Evolutionary conservation across 2,888 invertebrate species (phyloP).

Genomic region (Clusia tigrina): DNA sequence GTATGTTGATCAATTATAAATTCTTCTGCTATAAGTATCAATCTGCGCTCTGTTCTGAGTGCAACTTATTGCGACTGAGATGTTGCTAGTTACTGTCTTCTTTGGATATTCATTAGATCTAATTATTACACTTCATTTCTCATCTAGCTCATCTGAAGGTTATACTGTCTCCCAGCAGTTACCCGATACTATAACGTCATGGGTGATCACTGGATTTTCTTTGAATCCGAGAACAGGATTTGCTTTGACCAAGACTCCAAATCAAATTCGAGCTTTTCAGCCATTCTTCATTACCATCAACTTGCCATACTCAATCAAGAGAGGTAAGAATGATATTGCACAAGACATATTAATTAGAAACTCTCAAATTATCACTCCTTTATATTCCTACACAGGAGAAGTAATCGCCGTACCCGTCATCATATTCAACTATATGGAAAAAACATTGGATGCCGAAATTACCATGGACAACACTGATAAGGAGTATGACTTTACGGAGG

Average conservation of each 20-base stretch:
- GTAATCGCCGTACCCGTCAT: conserved; percentile 86
- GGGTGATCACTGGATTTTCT: conserved; percentile 85
- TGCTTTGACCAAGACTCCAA: conserved; percentile 75
- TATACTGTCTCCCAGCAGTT: conserved; percentile 67
- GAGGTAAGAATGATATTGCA: conserved; percentile 72
- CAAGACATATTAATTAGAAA: no score
- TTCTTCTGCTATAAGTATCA: no score
- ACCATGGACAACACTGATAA: conserved; percentile 83
- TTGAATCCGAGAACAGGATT: conserved; percentile 78
- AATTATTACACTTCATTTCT: no score
- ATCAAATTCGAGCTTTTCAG: conserved; percentile 78
- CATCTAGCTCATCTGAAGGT: no score
- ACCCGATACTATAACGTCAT: conserved; percentile 85
- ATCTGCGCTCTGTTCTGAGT: no score
- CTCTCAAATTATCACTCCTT: not conserved
- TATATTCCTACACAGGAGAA: conserved; percentile 77
- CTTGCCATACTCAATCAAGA: conserved; percentile 86
- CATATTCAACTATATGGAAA: conserved; percentile 86
- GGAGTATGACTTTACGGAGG: conserved; percentile 82
- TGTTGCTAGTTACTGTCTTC: no score
- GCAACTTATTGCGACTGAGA: no score
- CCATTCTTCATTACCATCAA: conserved; percentile 87
- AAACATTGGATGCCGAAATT: conserved; percentile 81
- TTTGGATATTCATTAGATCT: no score
- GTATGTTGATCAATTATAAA: no score